Conservation (phyloP, 1,140 invertebrate species). For the Habropoda laboriosa region DNA sequence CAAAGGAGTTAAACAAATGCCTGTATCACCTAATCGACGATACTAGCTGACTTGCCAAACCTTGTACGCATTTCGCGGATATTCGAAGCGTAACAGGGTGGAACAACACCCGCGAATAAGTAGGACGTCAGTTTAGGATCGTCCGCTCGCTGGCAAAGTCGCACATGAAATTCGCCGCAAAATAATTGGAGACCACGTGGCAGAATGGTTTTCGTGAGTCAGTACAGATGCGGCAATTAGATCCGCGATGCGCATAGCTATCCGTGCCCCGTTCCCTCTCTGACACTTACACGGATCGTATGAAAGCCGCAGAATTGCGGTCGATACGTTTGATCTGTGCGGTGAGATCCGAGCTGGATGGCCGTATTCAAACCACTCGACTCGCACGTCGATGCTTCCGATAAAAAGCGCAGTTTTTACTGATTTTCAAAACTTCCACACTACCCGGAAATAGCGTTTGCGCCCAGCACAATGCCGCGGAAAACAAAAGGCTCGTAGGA, state of each 20-base stretch:
- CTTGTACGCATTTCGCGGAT: too few species aligned
- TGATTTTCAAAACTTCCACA: conserved; percentile 44
- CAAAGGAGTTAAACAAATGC: too few species aligned
- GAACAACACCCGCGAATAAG: too few species aligned
- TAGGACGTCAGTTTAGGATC: too few species aligned
- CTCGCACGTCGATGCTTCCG: conserved; percentile 50
- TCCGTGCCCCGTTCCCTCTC: neutral
- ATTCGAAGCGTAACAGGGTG: too few species aligned
- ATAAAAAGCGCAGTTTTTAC: conserved; percentile 59
- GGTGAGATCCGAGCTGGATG: conserved; percentile 59
- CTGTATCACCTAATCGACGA: too few species aligned
- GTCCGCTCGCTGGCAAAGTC: too few species aligned
- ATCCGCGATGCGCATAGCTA: conserved; percentile 10
- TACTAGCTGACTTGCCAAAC: too few species aligned
- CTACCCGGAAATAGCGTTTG: conserved; percentile 1
- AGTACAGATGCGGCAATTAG: conserved; percentile 27
- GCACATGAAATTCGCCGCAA: conserved; percentile 25
- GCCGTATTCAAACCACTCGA: conserved; percentile 58
- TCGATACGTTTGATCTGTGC: conserved; percentile 75
- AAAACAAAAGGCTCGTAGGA: neutral
- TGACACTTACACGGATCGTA: conserved; percentile 44
- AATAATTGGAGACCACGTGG: conserved; percentile 59
- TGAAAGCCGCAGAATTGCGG: conserved; percentile 73
- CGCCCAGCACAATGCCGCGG: neutral
- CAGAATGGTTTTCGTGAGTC: conserved; percentile 31